Base-by-base conservation (phyloP, 2,797 vertebrate genomes). In the Eremophila alpestris region DNA sequence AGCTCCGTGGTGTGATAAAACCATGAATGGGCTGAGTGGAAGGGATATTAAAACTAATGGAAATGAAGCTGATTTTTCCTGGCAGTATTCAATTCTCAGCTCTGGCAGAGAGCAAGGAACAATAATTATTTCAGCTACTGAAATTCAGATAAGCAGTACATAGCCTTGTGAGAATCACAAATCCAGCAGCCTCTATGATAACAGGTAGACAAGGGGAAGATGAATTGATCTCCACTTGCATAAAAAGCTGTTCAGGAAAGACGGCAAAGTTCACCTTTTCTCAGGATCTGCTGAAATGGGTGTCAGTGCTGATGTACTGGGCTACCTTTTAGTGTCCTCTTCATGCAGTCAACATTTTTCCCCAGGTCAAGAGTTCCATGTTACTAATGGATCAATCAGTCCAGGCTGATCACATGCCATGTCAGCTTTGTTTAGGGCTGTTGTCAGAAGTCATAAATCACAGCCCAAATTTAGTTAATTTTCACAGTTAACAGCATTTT, bases 391-490 rank as follows among this genome's bases (percentile, higher is more conserved):
- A 93, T 94, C 83, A 83, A 29, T 92, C 86, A 82, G 55, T 92
- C 85, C 65, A 63, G 21, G 71, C 19, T 78, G 55, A 49, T 89
- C 41, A 6, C 70, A 21, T 83, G 52, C 75, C 58, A 49, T 16
- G 10, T 62, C 75, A 92, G 45, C 23, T 94, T 91, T 89, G 71
- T 87, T 94, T 87, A 91, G 49, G 19, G 54, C 41, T 21, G 4
- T 60, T 94, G 86, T 83, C 68, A 84, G 49, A 92, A 87, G 49
- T 83, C 54, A 89, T 90, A 75, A 85, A 78, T 94, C 88, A 93
- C 46, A 84, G 40, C 18, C 54, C 32, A 95, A 86, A 96, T 90
- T 59, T 83, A 83, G 80, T 86, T 94, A 93, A 87, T 87, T 92
- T 54, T 84, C 43, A 32, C 40, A 69, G 30, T 65, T 82, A 93